Conservation (phyloP, 64 coral and sea anemone species). For the Exaiptasia diaphana region DNA sequence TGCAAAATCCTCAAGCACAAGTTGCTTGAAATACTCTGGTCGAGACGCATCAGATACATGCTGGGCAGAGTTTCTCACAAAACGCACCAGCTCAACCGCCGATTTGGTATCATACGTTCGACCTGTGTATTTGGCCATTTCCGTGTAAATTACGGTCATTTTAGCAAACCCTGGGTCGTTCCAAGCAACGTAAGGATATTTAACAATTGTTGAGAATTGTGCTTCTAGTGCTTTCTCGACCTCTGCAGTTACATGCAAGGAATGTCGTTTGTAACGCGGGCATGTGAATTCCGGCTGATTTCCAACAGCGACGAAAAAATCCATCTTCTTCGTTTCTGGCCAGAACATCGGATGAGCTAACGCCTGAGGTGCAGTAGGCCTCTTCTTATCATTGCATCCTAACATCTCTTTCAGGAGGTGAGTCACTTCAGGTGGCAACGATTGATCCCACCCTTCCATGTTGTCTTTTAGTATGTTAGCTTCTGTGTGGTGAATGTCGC, state of each 20-base stretch:
- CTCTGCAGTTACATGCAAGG: neutral
- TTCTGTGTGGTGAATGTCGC: neutral
- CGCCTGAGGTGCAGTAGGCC: conserved; percentile 10
- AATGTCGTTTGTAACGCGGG: neutral
- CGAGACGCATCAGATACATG: neutral
- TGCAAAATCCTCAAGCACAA: neutral
- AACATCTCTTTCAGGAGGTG: conserved; percentile 32
- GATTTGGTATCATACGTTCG: neutral
- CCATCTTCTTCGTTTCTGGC: conserved; percentile 43
- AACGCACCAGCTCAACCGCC: neutral
- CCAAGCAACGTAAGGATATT: too few species aligned
- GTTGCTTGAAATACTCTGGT: neutral
- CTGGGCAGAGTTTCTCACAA: neutral
- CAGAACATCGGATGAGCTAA: conserved; percentile 47
- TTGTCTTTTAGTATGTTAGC: neutral
- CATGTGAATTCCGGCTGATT: neutral
- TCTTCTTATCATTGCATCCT: neutral
- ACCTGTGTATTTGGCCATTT: neutral
- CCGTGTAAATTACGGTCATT: neutral
- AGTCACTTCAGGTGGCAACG: conserved; percentile 6
- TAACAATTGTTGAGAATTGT: neutral
- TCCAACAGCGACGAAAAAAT: neutral
- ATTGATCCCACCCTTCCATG: neutral
- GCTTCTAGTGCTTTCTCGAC: neutral
- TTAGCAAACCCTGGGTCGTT: too few species aligned